Conservation (phyloP, 2,797 vertebrate genomes). For the Coilia nasus region DNA sequence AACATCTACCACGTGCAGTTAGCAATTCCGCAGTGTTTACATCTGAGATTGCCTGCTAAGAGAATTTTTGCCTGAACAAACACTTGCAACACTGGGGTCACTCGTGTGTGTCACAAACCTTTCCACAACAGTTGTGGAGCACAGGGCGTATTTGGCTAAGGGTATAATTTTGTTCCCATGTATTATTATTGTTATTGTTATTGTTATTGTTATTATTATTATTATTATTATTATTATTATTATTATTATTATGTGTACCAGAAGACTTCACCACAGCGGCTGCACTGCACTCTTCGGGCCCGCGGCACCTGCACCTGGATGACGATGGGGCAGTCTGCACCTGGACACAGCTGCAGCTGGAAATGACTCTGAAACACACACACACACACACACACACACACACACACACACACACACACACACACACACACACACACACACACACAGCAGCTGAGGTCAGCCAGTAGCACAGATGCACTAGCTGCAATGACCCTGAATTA, state of each 20-base stretch:
- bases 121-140: too few relatives aligned
- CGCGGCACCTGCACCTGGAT: conserved; percentile 97
- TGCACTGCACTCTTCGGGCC: conserved; percentile 95
- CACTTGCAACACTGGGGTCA: too few relatives aligned
- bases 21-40: too few relatives aligned
- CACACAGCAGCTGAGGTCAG: neutral
- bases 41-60: too few relatives aligned
- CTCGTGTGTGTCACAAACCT: too few relatives aligned
- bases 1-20: too few relatives aligned
- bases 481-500: neutral
- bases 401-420: neutral
- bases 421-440: neutral
- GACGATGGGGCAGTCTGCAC: conserved; percentile 97
- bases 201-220: too few relatives aligned
- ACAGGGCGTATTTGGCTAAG: too few relatives aligned
- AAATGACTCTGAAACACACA: conserved; percentile 87
- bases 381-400: neutral
- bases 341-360: conserved; percentile 97
- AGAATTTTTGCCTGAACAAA: too few relatives aligned
- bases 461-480: neutral
- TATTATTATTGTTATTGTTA: too few relatives aligned
- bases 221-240: too few relatives aligned
- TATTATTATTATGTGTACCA: conserved; percentile 78
- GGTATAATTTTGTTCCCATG: too few relatives aligned
- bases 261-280: conserved; percentile 95